phyloP scores from a whole-genome alignment of 2,888 invertebrate genomes.

The Polyommatus icarus region DNA sequence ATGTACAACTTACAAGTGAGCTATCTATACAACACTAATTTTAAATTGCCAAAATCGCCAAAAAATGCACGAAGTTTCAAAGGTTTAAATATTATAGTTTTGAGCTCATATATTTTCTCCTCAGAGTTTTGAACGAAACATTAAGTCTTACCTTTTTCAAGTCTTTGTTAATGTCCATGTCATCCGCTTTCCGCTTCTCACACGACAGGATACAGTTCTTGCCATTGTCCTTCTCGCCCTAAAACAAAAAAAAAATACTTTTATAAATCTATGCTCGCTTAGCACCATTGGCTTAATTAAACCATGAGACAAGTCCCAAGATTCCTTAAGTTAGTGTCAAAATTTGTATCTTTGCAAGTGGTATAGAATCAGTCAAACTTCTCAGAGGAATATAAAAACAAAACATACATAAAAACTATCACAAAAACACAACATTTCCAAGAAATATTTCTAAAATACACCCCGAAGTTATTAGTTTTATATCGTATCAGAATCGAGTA shows the following conservation, averaged over 20 bases:
- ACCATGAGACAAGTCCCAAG: too few species aligned
- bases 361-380: background rate
- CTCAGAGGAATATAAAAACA: background rate
- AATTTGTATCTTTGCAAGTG: too few species aligned
- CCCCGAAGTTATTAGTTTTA: conserved; percentile 6
- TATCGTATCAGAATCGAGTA: conserved; percentile 18
- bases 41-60: too few species aligned
- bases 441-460: background rate
- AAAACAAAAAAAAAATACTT: conserved; percentile 64
- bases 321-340: too few species aligned
- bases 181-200: conserved; percentile 92
- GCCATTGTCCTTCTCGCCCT: conserved; percentile 82
- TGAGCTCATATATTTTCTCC: too few species aligned
- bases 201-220: conserved; percentile 84
- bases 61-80: too few species aligned
- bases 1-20: too few species aligned
- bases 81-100: too few species aligned
- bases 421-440: background rate
- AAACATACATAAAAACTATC: background rate
- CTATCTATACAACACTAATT: too few species aligned
- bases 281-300: background rate
- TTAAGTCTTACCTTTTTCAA: conserved; percentile 87
- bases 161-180: conserved; percentile 89
- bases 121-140: too few species aligned
- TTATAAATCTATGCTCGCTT: conserved; percentile 30